Base-by-base conservation (phyloP, 2,888 invertebrate species). In the Drosophila histrio region DNA sequence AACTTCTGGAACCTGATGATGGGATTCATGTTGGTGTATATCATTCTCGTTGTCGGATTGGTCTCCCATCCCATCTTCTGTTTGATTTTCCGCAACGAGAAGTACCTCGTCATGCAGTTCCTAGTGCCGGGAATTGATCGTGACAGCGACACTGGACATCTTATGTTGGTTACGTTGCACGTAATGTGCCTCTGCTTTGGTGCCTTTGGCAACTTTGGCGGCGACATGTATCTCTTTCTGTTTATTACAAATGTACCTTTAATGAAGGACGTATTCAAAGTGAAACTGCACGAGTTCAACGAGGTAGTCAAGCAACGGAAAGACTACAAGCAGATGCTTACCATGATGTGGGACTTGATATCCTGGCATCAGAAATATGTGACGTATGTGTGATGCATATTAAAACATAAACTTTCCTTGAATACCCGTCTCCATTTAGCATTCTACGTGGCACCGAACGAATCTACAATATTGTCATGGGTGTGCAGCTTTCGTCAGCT, bases 351-450 rank as follows among this genome's bases (percentile, higher is more conserved):
- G 11, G 84, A 89, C 7, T 39, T 87, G 2, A 13, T 89, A 0
- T 38, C 47, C 3, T 89, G 82, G 80, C 89, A 89, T 57, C 89
- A 90, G 47, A 61, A 75, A 8, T 89, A 89, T 53, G 76, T 71
- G 1, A 54, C 17, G 90, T 90, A 1, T 41, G 59, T 28, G n/a
- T 11, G 1, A 15, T 1, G 1, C 4, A 0, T 8, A 17, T 3
- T 7, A 9, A 2, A 13, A 1, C 1, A 3, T 1, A 39, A 6
- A 1, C 1, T 2, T 1, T 5, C 5, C 1, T 1, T 8, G 5
- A 34, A 2, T 11, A 17, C 15, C 5, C 0, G 1, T 1, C 2
- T 17, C 39, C n/a, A 7, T 34, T 0, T 8, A 89, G 86, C 2
- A 68, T 73, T 5, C 58, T 81, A 1, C 43, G 66, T 1, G 49